A percentile compares a stretch with the other conserved stretches of the same genome.
These are phyloP conservation scores for Diuraphis noxia DNA, from an alignment of 1,140 invertebrate genomes.

Conservation along the genomic window DNA sequence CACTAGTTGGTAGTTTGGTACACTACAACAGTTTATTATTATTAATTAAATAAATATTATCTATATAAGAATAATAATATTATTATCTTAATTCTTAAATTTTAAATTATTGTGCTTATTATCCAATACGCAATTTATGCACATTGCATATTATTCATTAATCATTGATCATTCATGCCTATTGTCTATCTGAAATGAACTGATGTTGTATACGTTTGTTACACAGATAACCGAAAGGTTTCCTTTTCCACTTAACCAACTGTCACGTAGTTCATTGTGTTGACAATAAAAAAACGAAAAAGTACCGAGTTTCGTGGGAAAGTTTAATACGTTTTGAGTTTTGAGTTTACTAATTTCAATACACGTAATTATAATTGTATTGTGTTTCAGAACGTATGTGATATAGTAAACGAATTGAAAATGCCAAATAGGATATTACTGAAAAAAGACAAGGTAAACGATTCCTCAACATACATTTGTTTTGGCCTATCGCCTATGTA, in stretches of 20 bases:
- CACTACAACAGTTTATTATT: too few species aligned
- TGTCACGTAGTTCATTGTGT: conserved; percentile 43
- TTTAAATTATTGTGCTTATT: too few species aligned
- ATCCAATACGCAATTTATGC: too few species aligned
- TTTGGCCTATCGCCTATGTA: background rate
- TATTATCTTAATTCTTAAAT: too few species aligned
- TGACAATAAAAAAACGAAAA: conserved; percentile 50
- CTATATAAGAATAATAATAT: too few species aligned
- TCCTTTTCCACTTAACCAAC: conserved; percentile 19
- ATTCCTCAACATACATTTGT: conserved; percentile 24
- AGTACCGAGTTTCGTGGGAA: conserved; percentile 44
- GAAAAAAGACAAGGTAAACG: conserved; percentile 53
- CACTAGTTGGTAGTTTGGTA: too few species aligned
- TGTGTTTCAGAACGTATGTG: conserved; percentile 13
- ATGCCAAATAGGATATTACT: conserved; percentile 48
- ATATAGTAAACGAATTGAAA: background rate
- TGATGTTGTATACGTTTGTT: conserved; percentile 38
- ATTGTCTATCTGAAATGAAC: background rate
- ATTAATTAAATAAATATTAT: too few species aligned
- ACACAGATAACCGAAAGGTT: background rate
- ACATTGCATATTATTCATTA: too few species aligned
- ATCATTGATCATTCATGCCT: too few species aligned
- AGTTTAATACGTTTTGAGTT: conserved; percentile 10
- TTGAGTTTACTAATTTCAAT: background rate
- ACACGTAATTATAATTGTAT: background rate